Conservation (phyloP, 2,797 vertebrate species). For the Notolepis coatsorum region DNA sequence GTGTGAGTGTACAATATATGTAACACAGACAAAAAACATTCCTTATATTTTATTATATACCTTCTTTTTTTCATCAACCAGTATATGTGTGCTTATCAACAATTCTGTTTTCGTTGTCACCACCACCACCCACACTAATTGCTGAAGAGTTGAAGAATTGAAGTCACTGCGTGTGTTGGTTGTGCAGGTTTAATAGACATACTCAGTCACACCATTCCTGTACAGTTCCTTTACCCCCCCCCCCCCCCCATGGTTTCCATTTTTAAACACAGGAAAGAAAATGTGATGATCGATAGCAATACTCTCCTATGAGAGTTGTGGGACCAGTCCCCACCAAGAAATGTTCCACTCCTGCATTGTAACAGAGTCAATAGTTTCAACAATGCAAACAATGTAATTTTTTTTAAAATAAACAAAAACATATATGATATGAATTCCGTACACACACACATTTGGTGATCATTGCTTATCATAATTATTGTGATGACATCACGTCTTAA, state of each 20-base stretch:
- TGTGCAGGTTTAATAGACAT: slow-evolving; percentile 41
- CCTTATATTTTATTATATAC: slow-evolving; percentile 81
- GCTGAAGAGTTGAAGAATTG: slow-evolving; percentile 14
- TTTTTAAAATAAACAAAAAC: slow-evolving; percentile 54
- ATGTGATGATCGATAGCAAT: slow-evolving; percentile 72
- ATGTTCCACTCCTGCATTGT: slow-evolving; percentile 49
- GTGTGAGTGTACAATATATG: slow-evolving; percentile 3
- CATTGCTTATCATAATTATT: slow-evolving; percentile 69
- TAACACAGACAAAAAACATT: slow-evolving; percentile 34
- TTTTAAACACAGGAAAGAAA: slow-evolving; percentile 72
- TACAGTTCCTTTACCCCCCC: slow-evolving; percentile 82
- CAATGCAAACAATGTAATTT: slow-evolving; percentile 59
- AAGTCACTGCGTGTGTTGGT: slow-evolving; percentile 35
- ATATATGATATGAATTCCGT: slow-evolving; percentile 65
- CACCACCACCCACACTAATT: slow-evolving; percentile 31
- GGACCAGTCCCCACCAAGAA: slow-evolving; percentile 61
- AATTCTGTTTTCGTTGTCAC: slow-evolving; percentile 50
- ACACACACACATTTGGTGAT: slow-evolving; percentile 70
- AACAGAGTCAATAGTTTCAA: slow-evolving; percentile 60
- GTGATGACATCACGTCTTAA: slow-evolving; percentile 61
- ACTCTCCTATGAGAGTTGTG: slow-evolving; percentile 58
- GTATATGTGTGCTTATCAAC: slow-evolving; percentile 84
- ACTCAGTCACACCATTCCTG: slow-evolving; percentile 63
- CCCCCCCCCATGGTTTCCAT: slow-evolving; percentile 54
- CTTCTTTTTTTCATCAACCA: slow-evolving; percentile 79